Percentiles rank a stretch among this genome's conserved stretches.
phyloP scores from a whole-genome alignment of 1,140 invertebrate species.

The Eufriesea mexicana region DNA sequence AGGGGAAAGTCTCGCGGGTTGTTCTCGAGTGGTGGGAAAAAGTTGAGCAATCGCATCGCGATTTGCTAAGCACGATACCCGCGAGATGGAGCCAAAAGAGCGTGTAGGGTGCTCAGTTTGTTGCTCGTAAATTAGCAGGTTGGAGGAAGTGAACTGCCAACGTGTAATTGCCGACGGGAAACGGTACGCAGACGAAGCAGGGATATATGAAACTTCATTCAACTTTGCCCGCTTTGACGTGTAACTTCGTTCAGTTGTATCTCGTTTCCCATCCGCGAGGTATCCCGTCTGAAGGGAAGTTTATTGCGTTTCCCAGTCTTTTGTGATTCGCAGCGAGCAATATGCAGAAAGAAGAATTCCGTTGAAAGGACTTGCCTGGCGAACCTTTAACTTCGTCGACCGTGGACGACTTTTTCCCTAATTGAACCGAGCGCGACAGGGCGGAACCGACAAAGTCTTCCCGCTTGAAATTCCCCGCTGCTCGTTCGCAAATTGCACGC shows the following conservation, averaged over 20 bases:
- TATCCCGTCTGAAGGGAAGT: slow-evolving; percentile 7
- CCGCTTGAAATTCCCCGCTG: not conserved
- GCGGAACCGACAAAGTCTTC: not conserved
- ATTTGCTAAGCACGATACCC: too few species aligned
- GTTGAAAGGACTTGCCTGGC: not conserved
- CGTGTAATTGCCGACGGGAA: not conserved
- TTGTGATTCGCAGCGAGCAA: slow-evolving; percentile 18
- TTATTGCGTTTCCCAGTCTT: slow-evolving; percentile 36
- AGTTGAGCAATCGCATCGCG: too few species aligned
- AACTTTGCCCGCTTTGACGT: slow-evolving; percentile 14
- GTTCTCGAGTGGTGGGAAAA: too few species aligned
- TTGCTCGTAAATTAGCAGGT: not conserved
- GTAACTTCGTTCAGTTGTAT: slow-evolving; percentile 20
- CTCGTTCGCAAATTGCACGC: not conserved
- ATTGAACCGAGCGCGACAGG: slow-evolving; percentile 10
- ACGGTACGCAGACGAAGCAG: not conserved
- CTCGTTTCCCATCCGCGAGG: not conserved
- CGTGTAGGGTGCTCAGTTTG: not conserved
- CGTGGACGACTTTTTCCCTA: not conserved
- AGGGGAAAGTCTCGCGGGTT: too few species aligned
- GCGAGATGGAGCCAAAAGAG: too few species aligned
- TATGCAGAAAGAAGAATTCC: slow-evolving; percentile 20
- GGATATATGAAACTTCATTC: slow-evolving; percentile 27
- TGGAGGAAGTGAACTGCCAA: not conserved
- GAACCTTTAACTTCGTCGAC: not conserved